Base-by-base conservation (phyloP, 2,113 vertebrate species). In the Orientallactaga bullata region DNA sequence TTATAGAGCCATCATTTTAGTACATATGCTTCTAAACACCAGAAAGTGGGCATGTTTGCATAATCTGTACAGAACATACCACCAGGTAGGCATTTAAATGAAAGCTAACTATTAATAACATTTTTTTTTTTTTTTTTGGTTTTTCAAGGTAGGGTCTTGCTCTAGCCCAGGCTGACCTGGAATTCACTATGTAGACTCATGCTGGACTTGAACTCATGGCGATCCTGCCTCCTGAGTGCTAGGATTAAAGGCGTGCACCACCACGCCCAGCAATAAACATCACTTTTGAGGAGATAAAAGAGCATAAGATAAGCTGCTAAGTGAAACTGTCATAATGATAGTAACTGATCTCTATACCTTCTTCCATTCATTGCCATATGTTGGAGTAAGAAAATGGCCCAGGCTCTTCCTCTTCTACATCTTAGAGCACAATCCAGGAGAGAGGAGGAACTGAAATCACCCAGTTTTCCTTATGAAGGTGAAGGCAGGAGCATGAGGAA, bases 31-130 rank as follows among this genome's bases (percentile, higher is more conserved):
- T 17, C 60, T 18, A 24, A 72, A 84, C 69, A 87, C 35, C 35
- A 80, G 28, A 76, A 37, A 68, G 47, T 85, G 26, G 39, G 18
- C 39, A 16, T 86, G 60, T 81, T 88, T 63, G 30, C 15, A 65
- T 88, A 85, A 88, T 88, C 81, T 55, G 18, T 88, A 80, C 3
- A 55, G 71, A 21, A 47, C 73, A 63, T 7, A 82, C 42, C 32
- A 42, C 42, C 42, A 76, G 39, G 55, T 16, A 85, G 55, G 60
- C 60, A 91, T 51, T 74, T 73, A 87, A 91, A 88, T 96, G 88
- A 90, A 91, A 51, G 65, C 79, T 94, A 96, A 94, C 90, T 96
- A 92, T 93, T 95, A 95, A 93, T 94, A 93, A 72, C 82, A 55
- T 8, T 47, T 47, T 47, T 47, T 47, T 47, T n/a, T n/a, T n/a